These are phyloP conservation scores for Aromia moschata DNA, from an alignment of 2,888 invertebrate genomes.

Conservation along the genomic window DNA sequence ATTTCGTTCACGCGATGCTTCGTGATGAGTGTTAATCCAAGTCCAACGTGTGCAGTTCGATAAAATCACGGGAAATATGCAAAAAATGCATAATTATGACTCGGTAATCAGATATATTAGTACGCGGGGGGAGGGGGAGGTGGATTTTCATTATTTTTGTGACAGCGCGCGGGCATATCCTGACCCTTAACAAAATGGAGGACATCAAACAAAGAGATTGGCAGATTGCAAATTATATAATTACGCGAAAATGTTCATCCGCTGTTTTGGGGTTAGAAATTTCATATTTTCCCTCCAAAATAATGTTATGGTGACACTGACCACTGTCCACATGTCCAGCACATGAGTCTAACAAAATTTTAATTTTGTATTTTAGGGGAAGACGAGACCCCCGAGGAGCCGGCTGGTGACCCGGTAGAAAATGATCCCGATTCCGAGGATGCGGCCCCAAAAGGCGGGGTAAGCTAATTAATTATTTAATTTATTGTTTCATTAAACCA, in stretches of 20 bases:
- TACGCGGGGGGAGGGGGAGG: constrained; percentile 56
- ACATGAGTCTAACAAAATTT: constrained; percentile 28
- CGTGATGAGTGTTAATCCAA: constrained; percentile 6
- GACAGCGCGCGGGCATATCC: constrained; percentile 72
- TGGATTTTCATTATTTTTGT: constrained; percentile 66
- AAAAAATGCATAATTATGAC: constrained; percentile 54
- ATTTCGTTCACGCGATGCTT: constrained; percentile 1
- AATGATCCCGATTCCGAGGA: constrained; percentile 82
- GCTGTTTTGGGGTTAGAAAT: constrained; percentile 57
- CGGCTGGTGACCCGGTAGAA: constrained; percentile 70
- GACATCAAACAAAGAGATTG: constrained; percentile 81
- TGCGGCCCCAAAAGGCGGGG: constrained; percentile 69
- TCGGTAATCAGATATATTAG: constrained; percentile 57
- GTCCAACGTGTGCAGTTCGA: neutral
- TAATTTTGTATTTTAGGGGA: constrained; percentile 64
- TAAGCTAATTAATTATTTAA: constrained; percentile 49
- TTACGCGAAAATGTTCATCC: constrained; percentile 37
- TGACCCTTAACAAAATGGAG: constrained; percentile 83
- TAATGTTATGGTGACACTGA: constrained; percentile 51
- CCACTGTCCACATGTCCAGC: constrained; percentile 58
- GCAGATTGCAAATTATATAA: constrained; percentile 66
- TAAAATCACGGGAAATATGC: constrained; percentile 10
- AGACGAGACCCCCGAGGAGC: constrained; percentile 77
- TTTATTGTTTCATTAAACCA: no score
- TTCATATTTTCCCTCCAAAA: constrained; percentile 59